Percentiles rank a stretch among this genome's conserved stretches.
Conservation (phyloP, 2,113 vertebrate genomes). For the Mixornis gularis region DNA sequence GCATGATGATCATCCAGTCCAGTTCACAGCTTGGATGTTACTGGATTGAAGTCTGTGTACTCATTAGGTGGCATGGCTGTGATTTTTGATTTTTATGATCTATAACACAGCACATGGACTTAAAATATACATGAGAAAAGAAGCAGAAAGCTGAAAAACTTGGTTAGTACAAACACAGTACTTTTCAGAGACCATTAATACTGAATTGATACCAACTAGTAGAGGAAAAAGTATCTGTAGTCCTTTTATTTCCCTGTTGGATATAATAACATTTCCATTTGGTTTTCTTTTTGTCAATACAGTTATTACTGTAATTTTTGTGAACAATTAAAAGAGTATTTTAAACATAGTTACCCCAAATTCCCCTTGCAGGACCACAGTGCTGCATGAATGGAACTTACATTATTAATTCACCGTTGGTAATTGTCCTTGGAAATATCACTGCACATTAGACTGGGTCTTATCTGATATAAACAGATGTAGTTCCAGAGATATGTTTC, state of each 20-base stretch:
- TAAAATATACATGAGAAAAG: not conserved
- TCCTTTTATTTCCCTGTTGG: not conserved
- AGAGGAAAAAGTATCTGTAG: not conserved
- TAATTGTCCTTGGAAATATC: not conserved
- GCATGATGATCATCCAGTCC: accelerated
- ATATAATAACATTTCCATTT: not conserved
- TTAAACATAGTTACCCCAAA: not conserved
- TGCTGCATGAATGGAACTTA: not conserved
- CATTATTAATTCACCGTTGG: not conserved
- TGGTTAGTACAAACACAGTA: not conserved
- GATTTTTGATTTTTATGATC: not conserved
- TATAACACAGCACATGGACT: not conserved
- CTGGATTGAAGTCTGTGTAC: not conserved
- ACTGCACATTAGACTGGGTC: not conserved
- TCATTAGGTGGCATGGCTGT: accelerated
- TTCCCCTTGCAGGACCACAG: not conserved
- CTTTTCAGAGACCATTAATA: not conserved
- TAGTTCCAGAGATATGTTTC: not conserved
- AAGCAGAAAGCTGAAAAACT: not conserved
- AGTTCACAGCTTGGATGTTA: not conserved
- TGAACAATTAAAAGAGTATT: not conserved
- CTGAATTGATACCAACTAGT: not conserved
- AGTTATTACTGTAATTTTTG: not conserved
- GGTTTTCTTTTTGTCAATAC: not conserved
- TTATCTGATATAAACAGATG: not conserved